Percentiles rank a stretch among this genome's conserved stretches.
These are phyloP conservation scores for Hippocampus abdominalis DNA, from an alignment of 2,113 vertebrate species.

Conservation along the genomic window DNA sequence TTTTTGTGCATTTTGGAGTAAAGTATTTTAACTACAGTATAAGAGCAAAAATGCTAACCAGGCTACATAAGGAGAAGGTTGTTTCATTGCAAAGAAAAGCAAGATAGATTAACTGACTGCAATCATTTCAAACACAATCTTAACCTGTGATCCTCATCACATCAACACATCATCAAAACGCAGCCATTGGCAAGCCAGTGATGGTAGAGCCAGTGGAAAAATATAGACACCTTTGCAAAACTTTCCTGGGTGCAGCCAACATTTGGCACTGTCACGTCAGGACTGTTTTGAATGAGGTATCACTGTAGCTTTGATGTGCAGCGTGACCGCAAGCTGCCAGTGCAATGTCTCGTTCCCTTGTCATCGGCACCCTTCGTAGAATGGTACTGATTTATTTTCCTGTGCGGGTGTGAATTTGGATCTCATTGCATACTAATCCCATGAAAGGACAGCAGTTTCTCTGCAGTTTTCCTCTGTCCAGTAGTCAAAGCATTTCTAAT, in stretches of 20 bases:
- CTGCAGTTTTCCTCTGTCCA: neutral
- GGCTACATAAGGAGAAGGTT: neutral
- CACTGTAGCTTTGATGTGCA: conserved; percentile 29
- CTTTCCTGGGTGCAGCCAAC: conserved; percentile 37
- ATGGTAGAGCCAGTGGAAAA: neutral
- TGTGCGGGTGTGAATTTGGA: neutral
- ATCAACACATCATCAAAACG: neutral
- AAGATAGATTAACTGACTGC: neutral
- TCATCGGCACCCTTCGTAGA: conserved; percentile 23
- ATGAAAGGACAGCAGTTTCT: too few relatives aligned
- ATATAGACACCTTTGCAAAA: conserved; percentile 45
- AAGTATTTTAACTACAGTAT: too few relatives aligned
- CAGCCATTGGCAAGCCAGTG: neutral
- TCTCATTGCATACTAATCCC: neutral
- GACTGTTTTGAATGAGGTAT: conserved; percentile 29
- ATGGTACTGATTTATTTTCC: neutral
- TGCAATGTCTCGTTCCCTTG: too few relatives aligned
- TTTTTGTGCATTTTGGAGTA: too few relatives aligned
- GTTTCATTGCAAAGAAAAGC: neutral
- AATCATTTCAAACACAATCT: neutral
- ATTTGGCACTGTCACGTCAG: neutral
- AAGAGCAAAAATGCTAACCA: neutral
- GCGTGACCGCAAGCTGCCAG: conserved; percentile 12
- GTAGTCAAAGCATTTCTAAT: neutral
- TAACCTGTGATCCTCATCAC: neutral